Conservation (phyloP, 1,140 invertebrate genomes). For the Pemphigus obesinymphae region DNA sequence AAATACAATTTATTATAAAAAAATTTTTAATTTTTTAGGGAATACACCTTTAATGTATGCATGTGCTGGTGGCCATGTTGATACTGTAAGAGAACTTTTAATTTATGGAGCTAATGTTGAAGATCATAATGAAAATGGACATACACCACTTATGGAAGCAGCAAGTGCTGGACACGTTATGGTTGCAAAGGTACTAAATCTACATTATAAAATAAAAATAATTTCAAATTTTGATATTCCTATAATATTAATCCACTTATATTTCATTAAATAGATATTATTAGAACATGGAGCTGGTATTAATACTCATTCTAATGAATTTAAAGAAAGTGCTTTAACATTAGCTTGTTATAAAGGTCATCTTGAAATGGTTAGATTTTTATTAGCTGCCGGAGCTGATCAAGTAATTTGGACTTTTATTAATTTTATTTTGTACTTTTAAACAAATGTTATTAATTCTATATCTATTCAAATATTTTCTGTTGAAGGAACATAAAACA, state of each 20-base stretch:
- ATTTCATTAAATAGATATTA: conserved; percentile 59
- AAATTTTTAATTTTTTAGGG: conserved; percentile 53
- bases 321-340: conserved; percentile 92
- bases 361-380: conserved; percentile 93
- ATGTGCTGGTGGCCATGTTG: conserved; percentile 90
- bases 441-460: too few species aligned
- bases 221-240: conserved; percentile 43
- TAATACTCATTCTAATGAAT: conserved; percentile 98
- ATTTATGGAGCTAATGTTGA: conserved; percentile 92
- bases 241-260: conserved; percentile 49
- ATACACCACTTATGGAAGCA: conserved; percentile 98
- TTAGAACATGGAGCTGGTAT: conserved; percentile 90
- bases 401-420: conserved; percentile 54
- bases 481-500: conserved; percentile 81
- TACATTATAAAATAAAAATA: background rate
- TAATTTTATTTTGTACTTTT: background rate
- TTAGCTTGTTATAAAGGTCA: conserved; percentile 97
- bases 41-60: conserved; percentile 98
- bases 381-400: conserved; percentile 89
- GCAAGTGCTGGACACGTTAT: conserved; percentile 93
- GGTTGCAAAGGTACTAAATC: conserved; percentile 68
- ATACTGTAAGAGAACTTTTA: conserved; percentile 83
- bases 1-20: too few species aligned
- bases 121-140: conserved; percentile 97
- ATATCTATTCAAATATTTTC: background rate